Percentiles rank a stretch among this genome's conserved stretches.
Evolutionary conservation across 2,888 invertebrate genomes (phyloP).

Genomic region (Drosophila lutescens): DNA sequence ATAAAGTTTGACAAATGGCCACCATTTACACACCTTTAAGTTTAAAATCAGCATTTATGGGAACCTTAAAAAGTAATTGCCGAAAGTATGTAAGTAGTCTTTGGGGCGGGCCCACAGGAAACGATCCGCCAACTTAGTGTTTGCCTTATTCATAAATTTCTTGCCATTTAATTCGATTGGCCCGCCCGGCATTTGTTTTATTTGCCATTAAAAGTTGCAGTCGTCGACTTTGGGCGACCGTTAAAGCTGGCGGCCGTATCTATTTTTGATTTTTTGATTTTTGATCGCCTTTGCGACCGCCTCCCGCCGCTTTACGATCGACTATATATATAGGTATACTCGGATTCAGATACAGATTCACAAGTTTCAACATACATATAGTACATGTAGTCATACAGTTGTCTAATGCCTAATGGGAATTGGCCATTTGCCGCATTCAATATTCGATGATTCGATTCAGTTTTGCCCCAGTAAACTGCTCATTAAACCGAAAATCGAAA

Average conservation of each 20-base stretch:
- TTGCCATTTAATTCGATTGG: conserved; percentile 45
- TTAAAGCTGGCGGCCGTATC: conserved; percentile 71
- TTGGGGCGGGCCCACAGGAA: neutral
- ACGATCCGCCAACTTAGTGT: neutral
- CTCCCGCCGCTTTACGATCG: conserved; percentile 40
- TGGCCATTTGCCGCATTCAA: conserved; percentile 44
- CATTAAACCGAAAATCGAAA: conserved; percentile 58
- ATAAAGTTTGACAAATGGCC: too few relatives aligned
- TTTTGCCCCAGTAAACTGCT: conserved; percentile 50
- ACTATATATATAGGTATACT: conserved; percentile 17
- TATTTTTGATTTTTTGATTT: conserved; percentile 50
- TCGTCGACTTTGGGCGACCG: conserved; percentile 49
- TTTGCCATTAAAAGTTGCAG: conserved; percentile 74
- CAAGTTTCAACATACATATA: conserved; percentile 3
- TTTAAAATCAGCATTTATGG: neutral
- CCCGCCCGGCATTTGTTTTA: conserved; percentile 55
- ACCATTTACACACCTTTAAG: neutral
- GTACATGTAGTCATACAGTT: neutral
- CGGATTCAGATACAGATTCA: neutral
- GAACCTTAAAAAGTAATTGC: neutral
- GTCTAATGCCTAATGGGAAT: conserved; percentile 25
- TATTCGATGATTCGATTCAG: conserved; percentile 38
- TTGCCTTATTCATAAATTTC: conserved; percentile 33
- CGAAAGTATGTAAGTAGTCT: neutral
- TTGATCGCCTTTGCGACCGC: conserved; percentile 22